These are phyloP conservation scores for Physeter macrocephalus DNA, from an alignment of 2,113 vertebrate species.

Conservation along the genomic window DNA sequence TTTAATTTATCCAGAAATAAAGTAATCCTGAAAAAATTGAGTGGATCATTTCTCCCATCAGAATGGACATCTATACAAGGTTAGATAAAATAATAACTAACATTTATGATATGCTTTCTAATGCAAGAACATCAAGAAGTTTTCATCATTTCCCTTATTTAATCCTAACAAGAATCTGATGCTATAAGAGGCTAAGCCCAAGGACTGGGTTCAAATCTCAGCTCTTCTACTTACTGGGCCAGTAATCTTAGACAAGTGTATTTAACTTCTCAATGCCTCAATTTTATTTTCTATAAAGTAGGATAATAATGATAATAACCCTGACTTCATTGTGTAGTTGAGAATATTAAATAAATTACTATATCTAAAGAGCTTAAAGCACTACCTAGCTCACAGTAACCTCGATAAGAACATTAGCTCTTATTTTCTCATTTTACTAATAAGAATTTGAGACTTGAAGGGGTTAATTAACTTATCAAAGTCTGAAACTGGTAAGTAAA, in stretches of 20 bases:
- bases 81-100: neutral
- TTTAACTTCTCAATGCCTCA: neutral
- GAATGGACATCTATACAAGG: neutral
- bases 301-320: neutral
- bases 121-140: neutral
- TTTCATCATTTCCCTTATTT: neutral
- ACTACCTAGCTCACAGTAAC: neutral
- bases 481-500: neutral
- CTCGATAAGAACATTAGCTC: neutral
- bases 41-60: neutral
- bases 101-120: neutral
- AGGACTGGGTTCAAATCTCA: neutral
- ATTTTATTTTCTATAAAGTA: neutral
- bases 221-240: neutral
- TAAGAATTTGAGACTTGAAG: neutral
- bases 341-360: neutral
- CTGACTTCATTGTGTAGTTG: neutral
- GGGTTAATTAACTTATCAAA: neutral
- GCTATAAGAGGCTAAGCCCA: neutral
- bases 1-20: neutral
- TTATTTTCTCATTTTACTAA: neutral
- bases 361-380: neutral
- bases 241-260: neutral
- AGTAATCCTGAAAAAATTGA: neutral
- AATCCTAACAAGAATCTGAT: neutral